A percentile compares a stretch with the other conserved stretches of the same genome.
Conservation (phyloP, 1,140 invertebrate species). For the Lasioglossum albipes region DNA sequence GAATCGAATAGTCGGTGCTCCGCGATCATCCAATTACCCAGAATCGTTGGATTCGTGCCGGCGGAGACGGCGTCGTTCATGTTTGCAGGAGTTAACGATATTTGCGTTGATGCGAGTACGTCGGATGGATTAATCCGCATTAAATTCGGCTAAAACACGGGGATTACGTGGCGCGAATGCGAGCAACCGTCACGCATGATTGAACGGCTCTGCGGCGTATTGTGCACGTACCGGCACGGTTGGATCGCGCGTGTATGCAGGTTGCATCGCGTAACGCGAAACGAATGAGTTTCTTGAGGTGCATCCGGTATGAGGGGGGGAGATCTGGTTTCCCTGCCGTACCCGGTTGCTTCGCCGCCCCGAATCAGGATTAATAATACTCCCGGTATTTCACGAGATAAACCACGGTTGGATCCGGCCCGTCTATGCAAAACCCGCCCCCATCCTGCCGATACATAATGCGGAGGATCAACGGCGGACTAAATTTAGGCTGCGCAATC, state of each 20-base stretch:
- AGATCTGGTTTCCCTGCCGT: background rate
- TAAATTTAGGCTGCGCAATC: slow-evolving; percentile 1
- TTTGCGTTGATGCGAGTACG: background rate
- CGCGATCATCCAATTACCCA: background rate
- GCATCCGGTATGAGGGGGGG: slow-evolving; percentile 39
- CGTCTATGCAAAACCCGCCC: background rate
- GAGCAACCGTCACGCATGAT: slow-evolving; percentile 23
- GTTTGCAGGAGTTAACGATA: slow-evolving; percentile 2
- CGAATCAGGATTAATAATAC: background rate
- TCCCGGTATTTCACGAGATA: background rate
- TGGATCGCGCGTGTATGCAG: slow-evolving; percentile 9
- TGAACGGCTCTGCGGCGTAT: slow-evolving; percentile 37
- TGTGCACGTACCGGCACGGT: slow-evolving; percentile 6
- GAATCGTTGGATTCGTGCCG: background rate
- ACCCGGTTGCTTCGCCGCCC: background rate
- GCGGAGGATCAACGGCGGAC: background rate
- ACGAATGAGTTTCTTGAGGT: slow-evolving; percentile 41
- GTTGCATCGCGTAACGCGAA: slow-evolving; percentile 30
- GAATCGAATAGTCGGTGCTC: background rate
- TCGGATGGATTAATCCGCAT: slow-evolving; percentile 8
- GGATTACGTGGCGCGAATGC: slow-evolving; percentile 36
- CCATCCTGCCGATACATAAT: background rate
- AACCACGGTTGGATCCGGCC: background rate
- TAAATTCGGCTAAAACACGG: slow-evolving; percentile 26
- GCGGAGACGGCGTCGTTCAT: background rate